Evolutionary conservation across 2,888 invertebrate genomes (phyloP).

Genomic region (Pyralis farinalis): DNA sequence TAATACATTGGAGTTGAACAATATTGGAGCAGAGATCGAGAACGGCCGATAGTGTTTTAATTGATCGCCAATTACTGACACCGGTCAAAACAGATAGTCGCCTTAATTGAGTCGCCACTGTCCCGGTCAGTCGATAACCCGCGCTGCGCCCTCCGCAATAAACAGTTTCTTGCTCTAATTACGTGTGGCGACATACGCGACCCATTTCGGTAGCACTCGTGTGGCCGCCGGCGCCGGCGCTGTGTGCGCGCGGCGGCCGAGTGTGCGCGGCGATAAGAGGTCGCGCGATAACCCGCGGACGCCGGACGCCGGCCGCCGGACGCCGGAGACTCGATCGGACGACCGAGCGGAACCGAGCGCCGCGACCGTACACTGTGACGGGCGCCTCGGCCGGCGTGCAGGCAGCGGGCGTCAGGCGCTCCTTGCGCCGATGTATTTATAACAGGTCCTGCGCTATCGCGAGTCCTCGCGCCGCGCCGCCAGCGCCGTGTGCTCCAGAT

Average conservation of each 20-base stretch:
- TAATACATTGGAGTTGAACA: slow-evolving; percentile 19
- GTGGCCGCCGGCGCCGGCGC: slow-evolving; percentile 6
- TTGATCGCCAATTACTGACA: background rate
- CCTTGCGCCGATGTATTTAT: slow-evolving; percentile 14
- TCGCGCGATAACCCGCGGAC: slow-evolving; percentile 52
- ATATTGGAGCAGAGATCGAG: slow-evolving; percentile 1
- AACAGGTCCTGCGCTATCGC: background rate
- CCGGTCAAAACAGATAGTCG: background rate
- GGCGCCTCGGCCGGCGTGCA: slow-evolving; percentile 21
- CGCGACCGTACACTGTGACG: slow-evolving; percentile 16
- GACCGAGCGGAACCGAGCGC: too few relatives aligned
- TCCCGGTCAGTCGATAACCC: slow-evolving; percentile 12
- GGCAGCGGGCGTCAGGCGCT: slow-evolving; percentile 9
- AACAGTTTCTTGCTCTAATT: slow-evolving; percentile 53
- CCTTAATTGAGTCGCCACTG: too few relatives aligned
- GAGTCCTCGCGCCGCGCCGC: background rate
- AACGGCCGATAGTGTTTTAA: background rate
- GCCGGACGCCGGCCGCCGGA: too few relatives aligned
- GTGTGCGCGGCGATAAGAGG: slow-evolving; percentile 48
- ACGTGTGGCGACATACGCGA: slow-evolving; percentile 45
- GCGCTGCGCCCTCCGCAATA: slow-evolving; percentile 27
- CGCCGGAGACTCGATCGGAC: slow-evolving; percentile 15
- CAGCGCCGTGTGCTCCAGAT: background rate
- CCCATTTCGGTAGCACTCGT: slow-evolving; percentile 30
- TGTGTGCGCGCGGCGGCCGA: slow-evolving; percentile 15